These are phyloP conservation scores for Netelia virgata DNA, from an alignment of 2,888 invertebrate species.

Conservation along the genomic window DNA sequence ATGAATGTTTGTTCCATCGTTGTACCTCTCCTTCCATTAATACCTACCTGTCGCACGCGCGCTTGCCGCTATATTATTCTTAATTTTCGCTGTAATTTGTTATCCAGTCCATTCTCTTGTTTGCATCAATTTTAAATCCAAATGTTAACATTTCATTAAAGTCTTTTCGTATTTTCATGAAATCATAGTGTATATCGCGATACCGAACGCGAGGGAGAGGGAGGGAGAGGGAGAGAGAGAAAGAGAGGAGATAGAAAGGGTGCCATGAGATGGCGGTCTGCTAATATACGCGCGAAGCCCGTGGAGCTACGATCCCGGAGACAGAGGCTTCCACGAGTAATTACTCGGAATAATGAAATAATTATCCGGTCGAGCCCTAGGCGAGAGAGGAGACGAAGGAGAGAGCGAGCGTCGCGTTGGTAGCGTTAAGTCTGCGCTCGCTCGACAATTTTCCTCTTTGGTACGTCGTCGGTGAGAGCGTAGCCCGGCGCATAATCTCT, in stretches of 20 bases:
- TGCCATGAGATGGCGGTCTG: background rate
- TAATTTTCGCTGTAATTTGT: background rate
- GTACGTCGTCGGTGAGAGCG: conserved; percentile 1
- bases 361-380: conserved; percentile 65
- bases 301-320: conserved; percentile 26
- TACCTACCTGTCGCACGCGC: background rate
- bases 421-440: conserved; percentile 47
- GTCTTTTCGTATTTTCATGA: conserved; percentile 18
- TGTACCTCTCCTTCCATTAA: too few species aligned
- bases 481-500: conserved; percentile 6
- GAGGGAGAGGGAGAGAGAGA: background rate
- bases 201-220: background rate
- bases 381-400: conserved; percentile 50
- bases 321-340: conserved; percentile 60
- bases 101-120: background rate
- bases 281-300: conserved; percentile 16
- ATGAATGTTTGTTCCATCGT: background rate
- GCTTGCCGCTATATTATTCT: background rate
- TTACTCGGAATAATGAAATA: conserved; percentile 73
- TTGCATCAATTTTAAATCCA: conserved; percentile 8
- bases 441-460: conserved; percentile 59
- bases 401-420: conserved; percentile 9
- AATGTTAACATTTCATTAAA: conserved; percentile 29
- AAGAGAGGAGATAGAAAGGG: background rate
- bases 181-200: conserved; percentile 16